Evolutionary conservation across 2,888 invertebrate genomes (phyloP).

Genomic region (Ochropleura leucogaster): DNA sequence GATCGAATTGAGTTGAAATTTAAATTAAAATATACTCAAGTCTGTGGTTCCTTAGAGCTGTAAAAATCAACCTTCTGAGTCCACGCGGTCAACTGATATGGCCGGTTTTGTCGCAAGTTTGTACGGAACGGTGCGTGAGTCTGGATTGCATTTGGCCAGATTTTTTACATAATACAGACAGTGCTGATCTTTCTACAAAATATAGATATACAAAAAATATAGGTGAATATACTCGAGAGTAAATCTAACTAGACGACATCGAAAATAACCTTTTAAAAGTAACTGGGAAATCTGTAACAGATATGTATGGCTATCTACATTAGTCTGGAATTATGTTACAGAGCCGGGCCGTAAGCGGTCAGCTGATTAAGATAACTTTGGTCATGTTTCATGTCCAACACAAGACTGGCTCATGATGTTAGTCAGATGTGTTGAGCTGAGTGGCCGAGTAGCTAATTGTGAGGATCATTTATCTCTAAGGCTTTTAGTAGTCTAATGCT

Average conservation of each 20-base stretch:
- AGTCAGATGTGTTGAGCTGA: slow-evolving; percentile 3
- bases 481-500: slow-evolving; percentile 3
- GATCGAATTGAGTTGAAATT: too few species aligned
- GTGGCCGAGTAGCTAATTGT: slow-evolving; percentile 9
- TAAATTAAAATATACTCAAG: too few species aligned
- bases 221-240: background rate
- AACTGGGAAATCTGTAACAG: background rate
- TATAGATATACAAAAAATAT: too few species aligned
- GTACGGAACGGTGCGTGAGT: too few species aligned
- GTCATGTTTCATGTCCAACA: slow-evolving; percentile 7
- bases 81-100: too few species aligned
- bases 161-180: background rate
- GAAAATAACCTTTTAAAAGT: background rate
- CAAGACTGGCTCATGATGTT: background rate
- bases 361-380: slow-evolving; percentile 24
- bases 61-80: too few species aligned
- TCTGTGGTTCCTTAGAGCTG: too few species aligned
- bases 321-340: background rate
- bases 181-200: background rate
- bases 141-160: too few species aligned
- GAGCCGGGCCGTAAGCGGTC: background rate
- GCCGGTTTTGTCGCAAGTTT: too few species aligned
- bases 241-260: background rate
- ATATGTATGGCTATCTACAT: background rate
- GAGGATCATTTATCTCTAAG: background rate